A percentile compares a stretch with the other conserved stretches of the same genome.
Evolutionary conservation across 2,888 invertebrate genomes (phyloP).

Genomic region (Pollenia griseotomentosa): DNA sequence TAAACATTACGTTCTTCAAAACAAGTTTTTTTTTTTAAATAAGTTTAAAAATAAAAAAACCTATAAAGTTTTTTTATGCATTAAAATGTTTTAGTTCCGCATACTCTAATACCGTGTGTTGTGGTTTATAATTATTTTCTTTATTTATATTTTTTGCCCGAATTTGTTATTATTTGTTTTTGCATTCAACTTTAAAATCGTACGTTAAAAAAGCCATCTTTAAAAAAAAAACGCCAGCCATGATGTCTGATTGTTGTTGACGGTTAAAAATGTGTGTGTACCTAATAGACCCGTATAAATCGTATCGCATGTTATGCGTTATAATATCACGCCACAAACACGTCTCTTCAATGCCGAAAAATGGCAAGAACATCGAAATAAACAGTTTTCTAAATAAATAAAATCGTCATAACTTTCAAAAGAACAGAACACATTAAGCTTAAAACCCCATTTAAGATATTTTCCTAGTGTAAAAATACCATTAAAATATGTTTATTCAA

Average conservation of each 20-base stretch:
- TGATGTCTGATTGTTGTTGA: neutral
- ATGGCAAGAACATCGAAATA: constrained; percentile 4
- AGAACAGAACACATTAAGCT: no score
- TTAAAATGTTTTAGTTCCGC: neutral
- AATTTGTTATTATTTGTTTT: neutral
- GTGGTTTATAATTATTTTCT: neutral
- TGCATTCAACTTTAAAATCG: constrained; percentile 1
- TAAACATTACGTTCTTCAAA: no score
- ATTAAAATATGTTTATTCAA: no score
- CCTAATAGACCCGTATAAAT: neutral
- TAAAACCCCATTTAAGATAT: no score
- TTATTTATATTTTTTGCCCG: constrained; percentile 19
- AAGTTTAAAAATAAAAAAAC: no score
- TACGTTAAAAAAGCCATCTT: constrained; percentile 9
- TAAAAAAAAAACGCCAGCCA: neutral
- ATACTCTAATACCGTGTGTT: neutral
- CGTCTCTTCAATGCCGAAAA: constrained; percentile 2
- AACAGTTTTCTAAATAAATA: neutral
- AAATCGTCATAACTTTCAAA: no score
- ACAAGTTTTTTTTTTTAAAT: no score
- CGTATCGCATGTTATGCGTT: constrained; percentile 32
- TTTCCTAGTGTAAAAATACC: no score
- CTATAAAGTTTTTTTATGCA: no score
- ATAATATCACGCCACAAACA: constrained; percentile 28
- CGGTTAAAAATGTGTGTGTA: neutral